A percentile compares a stretch with the other conserved stretches of the same genome.
These are phyloP conservation scores for Timandra comae DNA, from an alignment of 2,888 invertebrate species.

Conservation along the genomic window DNA sequence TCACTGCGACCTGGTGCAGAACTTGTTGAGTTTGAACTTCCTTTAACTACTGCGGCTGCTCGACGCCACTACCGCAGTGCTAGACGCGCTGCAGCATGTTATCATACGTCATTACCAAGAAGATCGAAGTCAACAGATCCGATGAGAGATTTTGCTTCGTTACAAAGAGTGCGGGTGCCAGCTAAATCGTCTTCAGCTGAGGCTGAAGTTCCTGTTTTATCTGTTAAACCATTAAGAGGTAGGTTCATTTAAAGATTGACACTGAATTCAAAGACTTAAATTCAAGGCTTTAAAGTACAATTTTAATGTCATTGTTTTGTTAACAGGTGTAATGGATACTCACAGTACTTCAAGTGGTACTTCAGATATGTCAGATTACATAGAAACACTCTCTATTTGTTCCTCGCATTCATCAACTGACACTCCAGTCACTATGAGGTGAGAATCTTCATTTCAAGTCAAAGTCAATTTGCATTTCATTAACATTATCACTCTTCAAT, in stretches of 20 bases:
- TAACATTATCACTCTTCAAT: no score
- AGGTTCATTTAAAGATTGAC: no score
- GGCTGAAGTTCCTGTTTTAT: constrained; percentile 84
- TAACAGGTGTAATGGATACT: constrained; percentile 74
- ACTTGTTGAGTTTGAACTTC: constrained; percentile 78
- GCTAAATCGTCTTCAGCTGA: constrained; percentile 85
- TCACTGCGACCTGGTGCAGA: constrained; percentile 71
- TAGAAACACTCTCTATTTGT: constrained; percentile 87
- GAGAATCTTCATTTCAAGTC: no score
- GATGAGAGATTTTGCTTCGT: constrained; percentile 69
- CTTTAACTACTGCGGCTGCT: constrained; percentile 72
- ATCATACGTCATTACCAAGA: constrained; percentile 78
- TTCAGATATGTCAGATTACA: constrained; percentile 92
- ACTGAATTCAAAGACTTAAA: no score
- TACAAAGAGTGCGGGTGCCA: constrained; percentile 76
- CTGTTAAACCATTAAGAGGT: constrained; percentile 75
- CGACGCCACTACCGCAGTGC: constrained; percentile 75
- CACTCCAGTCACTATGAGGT: constrained; percentile 79
- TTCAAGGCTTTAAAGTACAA: background rate
- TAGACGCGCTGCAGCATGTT: constrained; percentile 74
- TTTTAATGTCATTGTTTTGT: background rate
- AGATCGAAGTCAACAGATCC: constrained; percentile 84
- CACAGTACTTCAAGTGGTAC: constrained; percentile 89
- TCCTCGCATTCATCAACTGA: constrained; percentile 89
- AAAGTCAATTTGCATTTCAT: no score